These are phyloP conservation scores for Zaprionus tsacasi DNA, from an alignment of 1,140 invertebrate genomes.

Conservation along the genomic window DNA sequence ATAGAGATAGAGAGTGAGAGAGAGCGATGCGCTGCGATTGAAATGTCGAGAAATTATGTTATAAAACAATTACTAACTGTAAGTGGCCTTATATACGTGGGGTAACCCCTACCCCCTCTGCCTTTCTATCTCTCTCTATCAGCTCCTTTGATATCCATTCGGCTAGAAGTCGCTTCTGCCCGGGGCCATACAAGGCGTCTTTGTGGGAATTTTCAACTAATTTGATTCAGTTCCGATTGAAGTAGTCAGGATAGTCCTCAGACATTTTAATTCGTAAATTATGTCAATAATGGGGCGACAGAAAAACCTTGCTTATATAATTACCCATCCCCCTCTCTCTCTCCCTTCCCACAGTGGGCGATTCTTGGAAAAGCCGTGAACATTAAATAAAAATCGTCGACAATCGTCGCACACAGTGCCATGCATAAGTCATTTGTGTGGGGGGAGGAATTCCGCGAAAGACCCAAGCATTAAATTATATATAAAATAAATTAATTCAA, in stretches of 20 bases:
- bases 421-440: conserved; percentile 10
- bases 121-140: too few species aligned
- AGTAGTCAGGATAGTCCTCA: conserved; percentile 20
- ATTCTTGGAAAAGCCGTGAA: conserved; percentile 65
- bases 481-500: conserved; percentile 2
- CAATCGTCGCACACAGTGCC: background rate
- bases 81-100: background rate
- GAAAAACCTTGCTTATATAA: conserved; percentile 41
- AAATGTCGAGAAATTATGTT: conserved; percentile 7
- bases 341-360: conserved; percentile 34
- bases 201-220: conserved; percentile 57
- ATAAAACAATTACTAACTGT: conserved; percentile 12
- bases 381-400: conserved; percentile 36
- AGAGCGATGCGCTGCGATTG: conserved; percentile 3
- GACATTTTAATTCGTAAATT: conserved; percentile 59
- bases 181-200: conserved; percentile 52
- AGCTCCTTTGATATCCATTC: conserved; percentile 68
- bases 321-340: background rate
- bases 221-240: conserved; percentile 55
- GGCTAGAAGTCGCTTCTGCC: conserved; percentile 47
- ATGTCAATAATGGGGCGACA: conserved; percentile 67
- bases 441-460: background rate
- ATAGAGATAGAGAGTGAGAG: too few species aligned
- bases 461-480: too few species aligned
- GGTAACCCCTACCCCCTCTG: background rate